Conservation (phyloP, 2,113 vertebrate species). For the Loxodonta africana region DNA sequence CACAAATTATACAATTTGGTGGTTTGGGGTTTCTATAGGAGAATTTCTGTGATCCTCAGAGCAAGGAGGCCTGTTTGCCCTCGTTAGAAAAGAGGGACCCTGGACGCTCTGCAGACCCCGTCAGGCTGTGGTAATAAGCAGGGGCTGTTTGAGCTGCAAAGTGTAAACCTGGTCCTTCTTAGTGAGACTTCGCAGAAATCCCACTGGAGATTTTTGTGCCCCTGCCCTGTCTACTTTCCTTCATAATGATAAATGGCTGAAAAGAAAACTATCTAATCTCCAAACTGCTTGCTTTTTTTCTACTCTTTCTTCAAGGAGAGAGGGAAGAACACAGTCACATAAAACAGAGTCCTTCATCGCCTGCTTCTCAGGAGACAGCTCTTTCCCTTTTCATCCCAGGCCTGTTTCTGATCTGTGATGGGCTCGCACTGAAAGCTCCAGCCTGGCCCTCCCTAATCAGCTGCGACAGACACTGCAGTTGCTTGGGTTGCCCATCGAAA, state of each 20-base stretch:
- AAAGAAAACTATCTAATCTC: constrained; percentile 84
- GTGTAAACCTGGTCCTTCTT: constrained; percentile 79
- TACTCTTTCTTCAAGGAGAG: constrained; percentile 68
- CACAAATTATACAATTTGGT: constrained; percentile 70
- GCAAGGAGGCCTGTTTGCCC: constrained; percentile 20
- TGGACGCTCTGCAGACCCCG: constrained; percentile 56
- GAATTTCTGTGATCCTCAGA: constrained; percentile 63
- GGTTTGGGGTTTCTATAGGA: constrained; percentile 70
- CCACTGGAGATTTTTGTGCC: constrained; percentile 85
- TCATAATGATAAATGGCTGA: constrained; percentile 89
- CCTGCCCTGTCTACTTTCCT: constrained; percentile 85
- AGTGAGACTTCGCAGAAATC: constrained; percentile 90
- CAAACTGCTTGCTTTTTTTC: constrained; percentile 74
- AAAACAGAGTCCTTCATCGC: constrained; percentile 80
- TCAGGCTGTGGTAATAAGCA: constrained; percentile 48
- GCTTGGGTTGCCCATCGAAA: constrained; percentile 61
- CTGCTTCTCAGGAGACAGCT: constrained; percentile 72
- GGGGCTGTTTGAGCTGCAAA: constrained; percentile 9
- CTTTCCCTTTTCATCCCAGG: constrained; percentile 75
- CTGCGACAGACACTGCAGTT: constrained; percentile 39
- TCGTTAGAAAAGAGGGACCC: not conserved
- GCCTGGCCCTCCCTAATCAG: constrained; percentile 38
- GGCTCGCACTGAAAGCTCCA: constrained; percentile 53
- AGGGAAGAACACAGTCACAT: constrained; percentile 73
- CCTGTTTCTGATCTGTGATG: constrained; percentile 74